These are phyloP conservation scores for Anneissia japonica DNA, from an alignment of 35 echinoderm and acorn worm species.

Conservation along the genomic window DNA sequence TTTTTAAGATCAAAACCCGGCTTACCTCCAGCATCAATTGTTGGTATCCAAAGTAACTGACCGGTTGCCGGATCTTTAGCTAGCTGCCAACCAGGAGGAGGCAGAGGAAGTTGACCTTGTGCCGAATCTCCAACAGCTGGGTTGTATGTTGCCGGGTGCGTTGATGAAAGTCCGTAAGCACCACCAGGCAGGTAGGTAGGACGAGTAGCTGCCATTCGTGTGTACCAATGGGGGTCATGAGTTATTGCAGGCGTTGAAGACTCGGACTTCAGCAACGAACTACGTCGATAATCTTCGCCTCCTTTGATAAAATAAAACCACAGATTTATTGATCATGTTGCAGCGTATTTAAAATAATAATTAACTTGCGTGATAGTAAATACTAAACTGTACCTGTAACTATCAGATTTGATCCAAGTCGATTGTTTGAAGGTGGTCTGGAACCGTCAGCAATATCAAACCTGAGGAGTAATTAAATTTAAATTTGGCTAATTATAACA, in stretches of 20 bases:
- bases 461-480: too few relatives aligned
- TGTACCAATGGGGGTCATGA: not conserved
- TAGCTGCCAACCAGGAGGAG: constrained; percentile 41
- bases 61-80: constrained; percentile 62
- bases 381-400: not conserved
- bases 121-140: not conserved
- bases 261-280: not conserved
- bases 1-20: too few relatives aligned
- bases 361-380: not conserved
- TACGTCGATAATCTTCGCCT: not conserved
- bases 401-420: not conserved
- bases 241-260: not conserved
- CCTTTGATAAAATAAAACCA: not conserved
- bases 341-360: too few relatives aligned
- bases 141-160: constrained; percentile 17
- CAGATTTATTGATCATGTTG: too few relatives aligned
- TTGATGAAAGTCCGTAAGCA: constrained; percentile 23
- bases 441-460: not conserved
- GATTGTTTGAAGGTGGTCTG: not conserved
- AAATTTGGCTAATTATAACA: too few relatives aligned
- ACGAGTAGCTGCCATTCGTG: constrained; percentile 39
- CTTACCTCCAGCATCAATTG: not conserved
- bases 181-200: constrained; percentile 18
- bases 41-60: constrained; percentile 52
- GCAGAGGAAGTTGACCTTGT: constrained; percentile 29